Conservation (phyloP, 2,113 vertebrate genomes). For the Ceyx margarethae region DNA sequence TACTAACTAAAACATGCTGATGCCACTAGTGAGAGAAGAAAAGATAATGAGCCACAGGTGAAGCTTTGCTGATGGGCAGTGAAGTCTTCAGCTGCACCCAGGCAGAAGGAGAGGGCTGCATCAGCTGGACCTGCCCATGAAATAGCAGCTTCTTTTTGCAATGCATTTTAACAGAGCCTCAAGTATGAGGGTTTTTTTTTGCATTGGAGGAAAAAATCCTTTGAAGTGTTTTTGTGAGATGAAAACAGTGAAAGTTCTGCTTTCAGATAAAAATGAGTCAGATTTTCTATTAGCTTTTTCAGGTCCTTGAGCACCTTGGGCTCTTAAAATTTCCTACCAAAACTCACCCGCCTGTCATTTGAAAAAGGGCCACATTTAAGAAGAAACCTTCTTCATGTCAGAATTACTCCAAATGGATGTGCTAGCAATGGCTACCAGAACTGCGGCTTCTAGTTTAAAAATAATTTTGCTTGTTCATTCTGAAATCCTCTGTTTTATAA, state of each 20-base stretch:
- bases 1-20: background rate
- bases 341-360: background rate
- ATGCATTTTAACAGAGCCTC: background rate
- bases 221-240: background rate
- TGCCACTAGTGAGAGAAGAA: background rate
- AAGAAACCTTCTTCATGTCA: background rate
- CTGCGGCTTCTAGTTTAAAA: background rate
- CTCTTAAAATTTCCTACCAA: background rate
- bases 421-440: background rate
- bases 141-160: background rate
- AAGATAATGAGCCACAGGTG: rapidly evolving
- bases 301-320: background rate
- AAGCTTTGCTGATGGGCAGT: background rate
- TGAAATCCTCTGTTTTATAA: background rate
- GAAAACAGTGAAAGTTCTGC: background rate
- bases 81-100: background rate
- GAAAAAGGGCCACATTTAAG: background rate
- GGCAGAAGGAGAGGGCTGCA: background rate
- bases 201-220: background rate
- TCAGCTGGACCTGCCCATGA: background rate
- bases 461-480: background rate
- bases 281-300: background rate
- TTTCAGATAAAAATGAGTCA: background rate
- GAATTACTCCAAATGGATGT: background rate
- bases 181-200: background rate